Percentiles rank a stretch among this genome's conserved stretches.
Evolutionary conservation across 2,113 vertebrate genomes (phyloP).

Genomic region (Cephalopterus ornatus): DNA sequence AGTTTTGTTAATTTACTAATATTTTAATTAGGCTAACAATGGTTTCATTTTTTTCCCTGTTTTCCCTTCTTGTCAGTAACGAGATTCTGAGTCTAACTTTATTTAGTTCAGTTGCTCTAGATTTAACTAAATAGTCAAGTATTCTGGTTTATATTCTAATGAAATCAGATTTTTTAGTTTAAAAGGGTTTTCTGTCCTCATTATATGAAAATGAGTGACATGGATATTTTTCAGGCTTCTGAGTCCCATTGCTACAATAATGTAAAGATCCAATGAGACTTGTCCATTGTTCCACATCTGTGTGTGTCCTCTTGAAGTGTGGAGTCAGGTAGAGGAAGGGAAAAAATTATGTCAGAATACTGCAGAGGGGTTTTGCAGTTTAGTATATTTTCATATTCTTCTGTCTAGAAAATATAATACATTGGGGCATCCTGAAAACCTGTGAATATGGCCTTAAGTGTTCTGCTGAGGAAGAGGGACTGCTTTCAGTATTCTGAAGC

Average conservation of each 20-base stretch:
- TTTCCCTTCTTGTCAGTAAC: neutral
- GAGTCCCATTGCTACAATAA: fast-evolving
- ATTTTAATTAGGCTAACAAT: neutral
- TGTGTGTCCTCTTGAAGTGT: neutral
- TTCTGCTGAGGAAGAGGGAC: neutral
- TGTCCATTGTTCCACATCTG: neutral
- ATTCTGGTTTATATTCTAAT: neutral
- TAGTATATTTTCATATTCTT: neutral
- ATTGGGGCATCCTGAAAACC: neutral
- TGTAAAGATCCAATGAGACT: neutral
- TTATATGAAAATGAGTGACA: neutral
- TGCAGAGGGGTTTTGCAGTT: neutral
- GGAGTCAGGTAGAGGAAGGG: neutral
- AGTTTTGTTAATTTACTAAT: neutral
- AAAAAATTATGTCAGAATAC: neutral
- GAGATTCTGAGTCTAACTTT: neutral
- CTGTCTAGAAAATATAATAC: neutral
- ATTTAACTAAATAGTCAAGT: neutral
- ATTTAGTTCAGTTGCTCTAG: neutral
- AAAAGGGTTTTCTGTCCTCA: neutral
- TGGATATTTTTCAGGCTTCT: neutral
- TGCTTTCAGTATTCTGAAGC: neutral
- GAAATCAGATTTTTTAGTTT: neutral
- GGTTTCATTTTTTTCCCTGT: neutral
- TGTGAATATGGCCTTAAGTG: neutral